Conservation (phyloP, 2,888 invertebrate species). For the Tridacna gigas region DNA sequence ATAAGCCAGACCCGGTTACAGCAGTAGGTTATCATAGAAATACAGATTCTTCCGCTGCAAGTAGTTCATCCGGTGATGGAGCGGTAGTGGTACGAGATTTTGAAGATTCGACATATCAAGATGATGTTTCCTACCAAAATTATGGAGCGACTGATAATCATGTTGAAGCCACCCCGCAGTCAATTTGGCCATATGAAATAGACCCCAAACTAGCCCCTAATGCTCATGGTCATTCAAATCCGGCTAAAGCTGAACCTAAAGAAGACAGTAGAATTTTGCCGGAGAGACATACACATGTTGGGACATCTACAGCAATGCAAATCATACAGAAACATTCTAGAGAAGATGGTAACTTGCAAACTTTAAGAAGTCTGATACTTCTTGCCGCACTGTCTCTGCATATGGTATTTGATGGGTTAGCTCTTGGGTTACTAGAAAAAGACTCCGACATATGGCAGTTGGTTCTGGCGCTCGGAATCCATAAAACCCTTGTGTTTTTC, state of each 20-base stretch:
- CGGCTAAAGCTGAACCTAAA: not conserved
- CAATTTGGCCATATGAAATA: constrained; percentile 29
- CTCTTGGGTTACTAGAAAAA: constrained; percentile 86
- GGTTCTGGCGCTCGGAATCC: constrained; percentile 86
- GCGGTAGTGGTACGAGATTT: constrained; percentile 12
- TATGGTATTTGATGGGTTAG: constrained; percentile 87
- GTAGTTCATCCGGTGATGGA: not conserved
- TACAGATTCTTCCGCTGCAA: not conserved
- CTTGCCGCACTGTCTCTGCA: constrained; percentile 87
- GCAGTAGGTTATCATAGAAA: constrained; percentile 1
- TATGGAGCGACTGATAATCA: constrained; percentile 35
- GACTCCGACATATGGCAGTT: constrained; percentile 77
- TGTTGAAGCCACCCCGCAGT: constrained; percentile 12
- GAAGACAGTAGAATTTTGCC: not conserved
- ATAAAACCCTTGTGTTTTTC: constrained; percentile 86
- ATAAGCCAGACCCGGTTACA: not conserved
- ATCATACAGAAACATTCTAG: not conserved
- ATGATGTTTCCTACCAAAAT: constrained; percentile 39
- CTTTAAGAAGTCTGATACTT: constrained; percentile 85
- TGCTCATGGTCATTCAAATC: not conserved
- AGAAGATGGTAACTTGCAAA: not conserved
- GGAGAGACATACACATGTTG: not conserved
- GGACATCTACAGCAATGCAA: constrained; percentile 11
- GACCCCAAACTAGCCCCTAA: not conserved
- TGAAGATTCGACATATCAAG: constrained; percentile 38